phyloP scores from a whole-genome alignment of 2,113 vertebrate genomes.

The Dasypus novemcinctus region DNA sequence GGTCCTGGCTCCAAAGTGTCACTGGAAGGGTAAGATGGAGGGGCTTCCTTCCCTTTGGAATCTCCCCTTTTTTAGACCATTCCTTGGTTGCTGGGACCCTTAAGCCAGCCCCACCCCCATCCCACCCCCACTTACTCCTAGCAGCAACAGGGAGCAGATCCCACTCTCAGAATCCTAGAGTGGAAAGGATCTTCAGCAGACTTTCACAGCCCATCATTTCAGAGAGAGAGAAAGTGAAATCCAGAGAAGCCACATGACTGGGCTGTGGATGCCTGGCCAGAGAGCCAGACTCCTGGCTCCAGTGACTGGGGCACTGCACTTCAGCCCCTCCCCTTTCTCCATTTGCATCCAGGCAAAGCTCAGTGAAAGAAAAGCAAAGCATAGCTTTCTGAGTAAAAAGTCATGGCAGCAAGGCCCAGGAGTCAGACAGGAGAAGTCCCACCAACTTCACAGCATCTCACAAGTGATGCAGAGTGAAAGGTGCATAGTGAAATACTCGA shows the following conservation, averaged over 20 bases:
- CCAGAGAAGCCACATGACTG: background rate
- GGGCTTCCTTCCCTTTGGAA: background rate
- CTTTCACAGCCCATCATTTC: background rate
- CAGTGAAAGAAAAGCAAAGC: background rate
- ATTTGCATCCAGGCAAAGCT: background rate
- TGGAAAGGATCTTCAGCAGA: background rate
- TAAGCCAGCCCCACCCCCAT: background rate
- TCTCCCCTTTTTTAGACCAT: background rate
- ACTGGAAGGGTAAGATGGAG: background rate
- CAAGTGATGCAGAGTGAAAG: background rate
- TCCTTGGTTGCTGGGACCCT: background rate
- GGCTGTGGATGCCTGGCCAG: background rate
- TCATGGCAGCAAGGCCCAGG: background rate
- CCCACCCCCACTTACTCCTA: background rate
- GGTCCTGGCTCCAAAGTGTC: background rate
- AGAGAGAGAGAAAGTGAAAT: background rate
- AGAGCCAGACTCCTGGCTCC: background rate
- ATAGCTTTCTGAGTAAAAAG: background rate
- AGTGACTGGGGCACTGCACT: too few species aligned
- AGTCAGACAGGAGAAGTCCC: background rate
- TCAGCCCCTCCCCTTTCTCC: background rate
- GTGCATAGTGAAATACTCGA: accelerated
- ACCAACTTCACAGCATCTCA: background rate
- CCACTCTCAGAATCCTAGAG: background rate
- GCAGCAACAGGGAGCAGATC: background rate